phyloP scores from a whole-genome alignment of 2,113 vertebrate genomes.

The Neofelis nebulosa region DNA sequence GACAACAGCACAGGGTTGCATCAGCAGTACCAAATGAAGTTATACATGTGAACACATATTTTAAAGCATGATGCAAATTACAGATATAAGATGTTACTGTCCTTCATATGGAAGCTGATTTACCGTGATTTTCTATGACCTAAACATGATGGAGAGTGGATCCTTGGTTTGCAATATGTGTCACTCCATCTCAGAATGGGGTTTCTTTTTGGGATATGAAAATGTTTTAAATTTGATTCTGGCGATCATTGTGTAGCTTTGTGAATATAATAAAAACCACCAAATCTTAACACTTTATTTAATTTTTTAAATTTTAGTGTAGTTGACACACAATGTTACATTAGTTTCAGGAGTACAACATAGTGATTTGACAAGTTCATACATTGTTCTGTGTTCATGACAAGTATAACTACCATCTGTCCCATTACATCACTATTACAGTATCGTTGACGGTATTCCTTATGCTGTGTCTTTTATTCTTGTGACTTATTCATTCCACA shows the following conservation, averaged over 20 bases:
- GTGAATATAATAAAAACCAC: not conserved
- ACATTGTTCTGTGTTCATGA: not conserved
- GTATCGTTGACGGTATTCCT: not conserved
- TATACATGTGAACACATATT: not conserved
- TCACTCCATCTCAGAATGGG: not conserved
- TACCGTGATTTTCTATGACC: not conserved
- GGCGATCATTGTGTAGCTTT: not conserved
- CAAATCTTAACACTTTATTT: not conserved
- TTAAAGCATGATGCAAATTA: not conserved
- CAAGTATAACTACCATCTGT: not conserved
- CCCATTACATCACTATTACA: not conserved
- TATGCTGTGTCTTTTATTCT: not conserved
- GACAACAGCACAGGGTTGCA: not conserved
- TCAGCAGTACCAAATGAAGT: not conserved
- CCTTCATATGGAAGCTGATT: not conserved
- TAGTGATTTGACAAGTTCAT: not conserved
- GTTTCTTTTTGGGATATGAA: not conserved
- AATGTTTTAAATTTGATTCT: not conserved
- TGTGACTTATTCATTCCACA: not conserved
- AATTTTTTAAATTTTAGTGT: not conserved
- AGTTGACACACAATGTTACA: not conserved
- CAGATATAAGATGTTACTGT: not conserved
- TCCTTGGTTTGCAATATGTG: not conserved
- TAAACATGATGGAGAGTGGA: not conserved
- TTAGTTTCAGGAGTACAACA: not conserved